Conservation (phyloP, 2,797 vertebrate species). For the Acipenser transmontanus region DNA sequence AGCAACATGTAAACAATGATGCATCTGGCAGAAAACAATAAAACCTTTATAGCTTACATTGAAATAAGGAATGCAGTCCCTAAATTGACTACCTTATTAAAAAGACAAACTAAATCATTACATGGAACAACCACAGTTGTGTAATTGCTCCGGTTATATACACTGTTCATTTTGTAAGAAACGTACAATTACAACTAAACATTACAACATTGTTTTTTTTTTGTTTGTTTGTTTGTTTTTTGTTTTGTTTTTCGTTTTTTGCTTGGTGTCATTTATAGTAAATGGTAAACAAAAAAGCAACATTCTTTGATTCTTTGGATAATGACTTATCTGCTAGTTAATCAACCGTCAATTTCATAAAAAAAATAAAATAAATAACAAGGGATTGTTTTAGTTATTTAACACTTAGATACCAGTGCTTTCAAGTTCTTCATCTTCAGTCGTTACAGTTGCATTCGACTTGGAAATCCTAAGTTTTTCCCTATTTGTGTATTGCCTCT, state of each 20-base stretch:
- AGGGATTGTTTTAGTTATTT: too few species aligned
- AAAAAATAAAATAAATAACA: too few species aligned
- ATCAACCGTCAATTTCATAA: conserved; percentile 27
- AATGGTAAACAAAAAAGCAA: conserved; percentile 41
- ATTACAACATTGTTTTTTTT: conserved; percentile 15
- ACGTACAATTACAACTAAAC: conserved; percentile 57
- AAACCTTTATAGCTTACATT: conserved; percentile 19
- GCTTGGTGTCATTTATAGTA: conserved; percentile 49
- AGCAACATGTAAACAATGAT: conserved; percentile 24
- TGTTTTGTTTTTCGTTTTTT: conserved; percentile 28
- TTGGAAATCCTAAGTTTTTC: conserved; percentile 76
- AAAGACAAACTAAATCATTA: conserved; percentile 20
- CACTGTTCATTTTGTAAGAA: conserved; percentile 59
- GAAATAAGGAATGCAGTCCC: conserved; percentile 22
- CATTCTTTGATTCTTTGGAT: conserved; percentile 66
- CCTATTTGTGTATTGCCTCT: conserved; percentile 69
- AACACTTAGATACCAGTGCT: conserved; percentile 47
- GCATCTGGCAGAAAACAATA: conserved; percentile 24
- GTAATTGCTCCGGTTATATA: conserved; percentile 22
- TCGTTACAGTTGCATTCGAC: conserved; percentile 41
- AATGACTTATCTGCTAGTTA: conserved; percentile 37
- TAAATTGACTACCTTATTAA: conserved; percentile 11
- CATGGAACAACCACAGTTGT: conserved; percentile 16
- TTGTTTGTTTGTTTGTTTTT: background rate
- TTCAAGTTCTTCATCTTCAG: conserved; percentile 55